Evolutionary conservation across 2,113 vertebrate genomes (phyloP).

Genomic region (Chloebia gouldiae): DNA sequence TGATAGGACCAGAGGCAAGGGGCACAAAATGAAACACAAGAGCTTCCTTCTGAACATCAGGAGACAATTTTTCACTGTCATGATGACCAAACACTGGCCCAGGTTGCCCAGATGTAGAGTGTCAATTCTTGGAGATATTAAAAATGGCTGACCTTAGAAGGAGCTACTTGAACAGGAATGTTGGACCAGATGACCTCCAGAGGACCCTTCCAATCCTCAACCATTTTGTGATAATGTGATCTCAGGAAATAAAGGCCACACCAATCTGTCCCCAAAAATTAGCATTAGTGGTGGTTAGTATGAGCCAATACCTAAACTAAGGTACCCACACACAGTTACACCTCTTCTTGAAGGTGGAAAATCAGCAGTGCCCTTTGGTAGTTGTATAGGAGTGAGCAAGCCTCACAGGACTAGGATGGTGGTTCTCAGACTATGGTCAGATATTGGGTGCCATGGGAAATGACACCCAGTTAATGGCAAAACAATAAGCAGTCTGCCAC

Average conservation of each 20-base stretch:
- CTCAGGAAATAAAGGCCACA: neutral
- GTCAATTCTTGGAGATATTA: neutral
- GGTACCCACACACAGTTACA: neutral
- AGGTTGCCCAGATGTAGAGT: neutral
- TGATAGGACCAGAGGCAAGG: neutral
- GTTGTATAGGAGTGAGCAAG: neutral
- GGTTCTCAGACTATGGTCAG: neutral
- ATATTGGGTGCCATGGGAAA: neutral
- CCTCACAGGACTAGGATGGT: neutral
- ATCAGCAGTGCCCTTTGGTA: neutral
- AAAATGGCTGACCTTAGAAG: neutral
- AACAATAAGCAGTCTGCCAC: neutral
- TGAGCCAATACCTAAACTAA: neutral
- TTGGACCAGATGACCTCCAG: neutral
- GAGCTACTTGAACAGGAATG: neutral
- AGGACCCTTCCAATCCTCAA: neutral
- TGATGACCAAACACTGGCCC: rapidly evolving
- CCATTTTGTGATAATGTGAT: neutral
- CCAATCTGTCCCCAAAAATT: neutral
- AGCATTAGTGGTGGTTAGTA: neutral
- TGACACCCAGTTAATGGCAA: neutral
- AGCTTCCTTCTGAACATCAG: neutral
- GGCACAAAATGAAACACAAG: neutral
- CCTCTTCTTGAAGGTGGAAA: neutral
- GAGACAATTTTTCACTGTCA: neutral